Evolutionary conservation across 1,140 invertebrate species (phyloP), one percentile per base, ranked within the genome.

Genomic region (Ceratosolen fusciceps): DNA sequence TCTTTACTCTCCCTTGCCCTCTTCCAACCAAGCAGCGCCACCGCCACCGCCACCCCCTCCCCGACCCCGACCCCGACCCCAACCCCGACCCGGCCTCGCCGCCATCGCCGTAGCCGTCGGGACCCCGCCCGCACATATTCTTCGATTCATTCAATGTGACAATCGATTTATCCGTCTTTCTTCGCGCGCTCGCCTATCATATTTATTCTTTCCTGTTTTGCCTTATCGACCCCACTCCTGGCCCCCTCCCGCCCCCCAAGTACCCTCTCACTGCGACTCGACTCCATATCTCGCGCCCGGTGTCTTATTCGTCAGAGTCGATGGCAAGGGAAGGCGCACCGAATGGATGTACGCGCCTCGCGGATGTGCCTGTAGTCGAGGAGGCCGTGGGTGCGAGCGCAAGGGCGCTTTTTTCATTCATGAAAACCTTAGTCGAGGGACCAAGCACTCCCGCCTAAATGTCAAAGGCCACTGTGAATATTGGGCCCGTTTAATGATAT

Each of bases 1-100:
- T 77, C 54, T n/a, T n/a, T n/a, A n/a, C n/a, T 65, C 77, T 74
- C 70, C 78, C 68, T 52, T 37, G 74, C n/a, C n/a, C n/a, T n/a
- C n/a, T n/a, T n/a, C n/a, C n/a, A n/a, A n/a, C n/a, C n/a, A n/a
- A n/a, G n/a, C n/a, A n/a, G n/a, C n/a, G n/a, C n/a, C n/a, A n/a
- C n/a, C n/a, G n/a, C n/a, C n/a, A n/a, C 77, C 65, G 49, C 58
- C 62, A 70, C 79, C 71, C 75, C 47, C 52, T 62, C n/a, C 2
- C 2, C 24, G 54, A 68, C 58, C 74, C 54, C 49, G 7, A 7
- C 16, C n/a, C 43, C 8, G 43, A 9, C 43, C 43, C 43, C 43
- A 16, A 47, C 43, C 7, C 16, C 43, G 7, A 47, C 77, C 54
- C 54, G 79, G 43, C 39, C 37, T 79, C 74, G 71, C 31, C n/a